These are phyloP conservation scores for Bruchidius siliquastri DNA, from an alignment of 2,888 invertebrate genomes.

Conservation along the genomic window DNA sequence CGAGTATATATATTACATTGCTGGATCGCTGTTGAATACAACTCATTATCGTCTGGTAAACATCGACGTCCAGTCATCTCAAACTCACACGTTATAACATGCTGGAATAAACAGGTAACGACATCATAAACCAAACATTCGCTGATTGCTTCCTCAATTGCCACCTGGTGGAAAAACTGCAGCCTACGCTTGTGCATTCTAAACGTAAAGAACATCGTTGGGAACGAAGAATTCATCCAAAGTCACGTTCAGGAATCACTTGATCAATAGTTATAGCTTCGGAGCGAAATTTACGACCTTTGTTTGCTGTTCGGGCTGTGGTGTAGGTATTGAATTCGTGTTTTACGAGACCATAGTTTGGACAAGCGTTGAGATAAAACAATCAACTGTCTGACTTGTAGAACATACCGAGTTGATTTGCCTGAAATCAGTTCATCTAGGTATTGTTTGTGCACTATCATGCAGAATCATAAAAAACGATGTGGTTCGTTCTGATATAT, in stretches of 20 bases:
- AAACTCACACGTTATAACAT: too few species aligned
- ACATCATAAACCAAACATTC: background rate
- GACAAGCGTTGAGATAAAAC: constrained; percentile 3
- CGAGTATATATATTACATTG: too few species aligned
- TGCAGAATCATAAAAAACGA: too few species aligned
- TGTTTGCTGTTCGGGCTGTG: constrained; percentile 15
- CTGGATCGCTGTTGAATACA: too few species aligned
- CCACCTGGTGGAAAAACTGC: background rate
- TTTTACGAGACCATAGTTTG: constrained; percentile 16
- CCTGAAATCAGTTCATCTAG: background rate
- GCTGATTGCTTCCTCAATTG: background rate
- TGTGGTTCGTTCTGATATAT: too few species aligned
- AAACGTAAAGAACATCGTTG: background rate
- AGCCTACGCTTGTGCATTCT: background rate
- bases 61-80: too few species aligned
- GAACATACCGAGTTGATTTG: background rate
- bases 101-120: background rate
- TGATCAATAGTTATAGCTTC: constrained; percentile 32
- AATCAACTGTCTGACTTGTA: background rate
- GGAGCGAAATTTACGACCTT: constrained; percentile 28
- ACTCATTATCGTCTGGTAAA: too few species aligned
- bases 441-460: background rate
- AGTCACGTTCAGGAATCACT: constrained; percentile 34
- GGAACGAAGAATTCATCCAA: constrained; percentile 2
- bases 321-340: constrained; percentile 21